Base-by-base conservation (phyloP, 1,140 invertebrate species). In the Mercenaria mercenaria region DNA sequence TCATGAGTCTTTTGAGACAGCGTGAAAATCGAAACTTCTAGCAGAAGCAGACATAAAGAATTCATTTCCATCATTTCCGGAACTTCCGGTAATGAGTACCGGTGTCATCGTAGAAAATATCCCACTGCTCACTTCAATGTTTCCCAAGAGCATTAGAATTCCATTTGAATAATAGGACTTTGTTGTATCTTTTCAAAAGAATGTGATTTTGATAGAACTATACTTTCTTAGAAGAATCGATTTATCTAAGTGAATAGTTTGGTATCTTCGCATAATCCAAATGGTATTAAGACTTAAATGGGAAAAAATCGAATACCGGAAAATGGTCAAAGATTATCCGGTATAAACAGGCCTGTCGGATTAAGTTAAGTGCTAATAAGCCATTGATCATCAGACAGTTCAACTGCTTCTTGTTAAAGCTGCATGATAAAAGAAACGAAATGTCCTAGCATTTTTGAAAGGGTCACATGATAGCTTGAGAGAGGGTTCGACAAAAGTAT, bases 21-120 rank as follows among this genome's bases (percentile, higher is more conserved):
- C 41, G 26, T 67, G 37, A 84, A 69, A 84, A 84, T 84, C 82
- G 82, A 84, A 84, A 23, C 82, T 32, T 72, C 64, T 52, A 47
- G 41, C 29, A 43, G 61, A 15, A 72, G 64, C n/a, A 64, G 61
- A 84, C 82, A 84, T 47, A 84, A 67, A 84, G 82, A 84, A 72
- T 84, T 84, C 82, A 84, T 84, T 87, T 87, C 77, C 50, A 67
- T 20, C 76, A 74, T 82, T 81, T 76, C 77, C 76, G 32, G 43
- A 52, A 59, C 64, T 82, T 61, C 64, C 59, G 43, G 50, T 74
- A 34, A 39, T 59, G n/a, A 81, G 41, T 67, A 80, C 77, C 59
- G 69, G 69, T 82, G 77, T 72, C 47, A 74, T 72, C 1, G 41
- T 79, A 77, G 50, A 43, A 82, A 84, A 72, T 72, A 84, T 67